Evolutionary conservation across 2,113 vertebrate species (phyloP).

Genomic region (Smithornis capensis): DNA sequence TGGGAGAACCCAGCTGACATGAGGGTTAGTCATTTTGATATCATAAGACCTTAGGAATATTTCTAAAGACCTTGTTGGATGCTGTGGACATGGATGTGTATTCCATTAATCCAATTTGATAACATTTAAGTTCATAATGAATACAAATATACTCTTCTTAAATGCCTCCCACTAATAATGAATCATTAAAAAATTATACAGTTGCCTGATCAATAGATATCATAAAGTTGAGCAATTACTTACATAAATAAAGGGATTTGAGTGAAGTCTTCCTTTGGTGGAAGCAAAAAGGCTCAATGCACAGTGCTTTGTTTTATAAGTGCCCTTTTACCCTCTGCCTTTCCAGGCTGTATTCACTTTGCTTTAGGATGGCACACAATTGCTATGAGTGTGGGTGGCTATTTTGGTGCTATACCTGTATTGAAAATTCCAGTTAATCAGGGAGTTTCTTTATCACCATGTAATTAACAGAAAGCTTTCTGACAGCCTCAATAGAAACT

Average conservation of each 20-base stretch:
- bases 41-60: neutral
- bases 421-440: neutral
- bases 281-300: neutral
- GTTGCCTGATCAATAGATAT: neutral
- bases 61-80: neutral
- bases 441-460: neutral
- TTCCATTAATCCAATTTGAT: neutral
- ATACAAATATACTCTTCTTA: neutral
- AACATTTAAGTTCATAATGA: neutral
- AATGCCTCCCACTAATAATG: neutral
- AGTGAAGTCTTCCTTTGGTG: neutral
- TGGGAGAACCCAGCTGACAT: neutral
- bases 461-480: neutral
- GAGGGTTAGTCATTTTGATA: neutral
- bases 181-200: neutral
- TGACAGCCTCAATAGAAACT: neutral
- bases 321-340: neutral
- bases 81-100: fast-evolving
- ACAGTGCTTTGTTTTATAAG: neutral
- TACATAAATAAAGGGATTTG: neutral
- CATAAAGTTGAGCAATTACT: neutral
- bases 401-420: neutral
- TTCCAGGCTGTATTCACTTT: neutral
- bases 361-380: neutral
- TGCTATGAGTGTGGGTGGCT: neutral